Percentiles rank a stretch among this genome's conserved stretches.
phyloP scores from a whole-genome alignment of 1,140 invertebrate species.

The Conus betulinus region DNA sequence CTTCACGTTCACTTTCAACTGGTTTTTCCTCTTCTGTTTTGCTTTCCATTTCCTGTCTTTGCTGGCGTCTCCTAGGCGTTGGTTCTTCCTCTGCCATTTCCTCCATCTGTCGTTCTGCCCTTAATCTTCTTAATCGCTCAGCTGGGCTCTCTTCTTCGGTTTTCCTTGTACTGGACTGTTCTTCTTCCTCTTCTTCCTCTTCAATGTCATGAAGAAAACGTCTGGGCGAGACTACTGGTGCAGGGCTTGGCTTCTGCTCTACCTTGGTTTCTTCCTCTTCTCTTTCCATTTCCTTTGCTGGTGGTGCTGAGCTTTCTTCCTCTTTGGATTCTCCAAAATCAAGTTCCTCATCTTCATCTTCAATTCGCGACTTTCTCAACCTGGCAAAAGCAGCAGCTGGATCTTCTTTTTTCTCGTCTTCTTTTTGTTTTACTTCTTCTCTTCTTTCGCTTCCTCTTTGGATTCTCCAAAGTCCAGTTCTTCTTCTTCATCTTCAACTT shows the following conservation, averaged over 20 bases:
- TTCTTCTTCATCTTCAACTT: too few relatives aligned
- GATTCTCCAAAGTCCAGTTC: too few relatives aligned
- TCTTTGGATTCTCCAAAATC: slow-evolving; percentile 33
- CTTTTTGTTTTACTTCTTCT: slow-evolving; percentile 17
- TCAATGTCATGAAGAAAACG: background rate
- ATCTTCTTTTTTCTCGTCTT: slow-evolving; percentile 27
- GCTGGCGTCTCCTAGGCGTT: background rate
- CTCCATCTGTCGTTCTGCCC: slow-evolving; percentile 17
- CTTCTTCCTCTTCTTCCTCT: slow-evolving; percentile 36
- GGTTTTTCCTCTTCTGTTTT: slow-evolving; percentile 20
- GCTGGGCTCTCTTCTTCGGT: slow-evolving; percentile 21
- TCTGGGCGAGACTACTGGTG: background rate
- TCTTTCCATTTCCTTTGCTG: slow-evolving; percentile 17
- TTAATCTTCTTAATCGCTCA: slow-evolving; percentile 10
- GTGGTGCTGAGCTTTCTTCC: slow-evolving; percentile 40
- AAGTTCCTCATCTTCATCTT: slow-evolving; percentile 33
- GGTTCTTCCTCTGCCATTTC: slow-evolving; percentile 39
- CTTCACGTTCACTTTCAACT: slow-evolving; percentile 30
- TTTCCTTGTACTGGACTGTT: background rate
- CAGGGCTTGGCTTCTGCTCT: background rate
- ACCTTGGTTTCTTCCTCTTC: slow-evolving; percentile 24
- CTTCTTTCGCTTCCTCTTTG: too few relatives aligned
- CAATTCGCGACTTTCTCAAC: slow-evolving; percentile 29
- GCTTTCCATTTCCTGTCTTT: slow-evolving; percentile 5
- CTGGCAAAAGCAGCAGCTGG: slow-evolving; percentile 14